Evolutionary conservation across 2,888 invertebrate species (phyloP), one percentile per base, ranked within the genome.

Genomic region (Copidosoma aretas): DNA sequence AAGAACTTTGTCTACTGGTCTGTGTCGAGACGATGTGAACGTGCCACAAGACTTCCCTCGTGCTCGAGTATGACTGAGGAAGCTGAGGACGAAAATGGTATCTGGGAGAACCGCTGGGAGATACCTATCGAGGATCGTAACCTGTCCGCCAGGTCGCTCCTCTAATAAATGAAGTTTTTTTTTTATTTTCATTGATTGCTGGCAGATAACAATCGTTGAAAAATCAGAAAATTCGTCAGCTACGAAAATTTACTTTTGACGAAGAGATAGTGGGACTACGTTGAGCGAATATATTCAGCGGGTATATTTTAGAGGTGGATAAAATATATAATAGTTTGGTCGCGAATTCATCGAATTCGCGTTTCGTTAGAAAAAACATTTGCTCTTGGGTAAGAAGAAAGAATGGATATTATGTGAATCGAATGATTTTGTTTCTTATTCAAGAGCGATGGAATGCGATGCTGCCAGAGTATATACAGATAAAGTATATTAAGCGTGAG

Each of bases 1-100:
- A 85, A 89, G 76, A 90, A 90, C 54, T 93, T 89, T 76, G 87
- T 90, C 5, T 94, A 90, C 80, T 93, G 93, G 92, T 87, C 90
- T 54, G 88, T 91, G 4, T 93, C 92, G 75, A 88, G 90, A 82
- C 87, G 91, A 78, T 94, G 93, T 80, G 93, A 94, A 83, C 87
- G 88, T 54, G 84, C 85, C 0, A 84, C 86, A 56, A 88, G 87
- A 78, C 83, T 93, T 60, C 86, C 87, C 65, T 88, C 88, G 78
- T 93, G 93, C 74, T 74, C 73, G 2, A 68, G 73, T 15, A 67
- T 73, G 71, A 62, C 69, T 2, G 61, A 70, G 22, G 71, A 74
- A 2, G 70, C 68, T n/a, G 77, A 75, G 68, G 73, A 74, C 21
- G 76, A 75, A 39, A 77, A 73, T 41, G 75, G 77, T 12, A 64